A percentile compares a stretch with the other conserved stretches of the same genome.
phyloP scores from a whole-genome alignment of 2,888 invertebrate species.

The Meghimatium bilineatum region DNA sequence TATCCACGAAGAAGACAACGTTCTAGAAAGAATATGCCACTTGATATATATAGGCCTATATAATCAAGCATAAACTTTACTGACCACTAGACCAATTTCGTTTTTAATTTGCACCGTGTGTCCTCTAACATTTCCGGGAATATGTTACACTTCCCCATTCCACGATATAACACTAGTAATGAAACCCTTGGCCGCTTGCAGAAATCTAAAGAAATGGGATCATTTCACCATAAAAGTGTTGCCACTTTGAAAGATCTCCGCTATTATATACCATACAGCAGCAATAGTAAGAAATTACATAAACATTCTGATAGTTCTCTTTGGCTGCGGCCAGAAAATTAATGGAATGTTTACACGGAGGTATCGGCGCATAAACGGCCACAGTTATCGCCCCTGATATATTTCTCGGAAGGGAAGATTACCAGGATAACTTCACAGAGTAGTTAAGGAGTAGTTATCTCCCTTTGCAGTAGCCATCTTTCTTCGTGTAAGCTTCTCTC shows the following conservation, averaged over 20 bases:
- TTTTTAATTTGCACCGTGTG: too few species aligned
- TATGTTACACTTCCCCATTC: too few species aligned
- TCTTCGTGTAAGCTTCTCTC: conserved; percentile 3
- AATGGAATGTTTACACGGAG: conserved; percentile 30
- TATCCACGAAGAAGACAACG: too few species aligned
- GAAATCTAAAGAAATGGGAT: neutral
- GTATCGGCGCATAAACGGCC: neutral
- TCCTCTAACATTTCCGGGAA: too few species aligned
- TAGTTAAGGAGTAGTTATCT: conserved; percentile 19
- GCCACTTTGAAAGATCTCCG: neutral
- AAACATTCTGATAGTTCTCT: conserved; percentile 5
- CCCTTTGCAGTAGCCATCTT: conserved; percentile 21
- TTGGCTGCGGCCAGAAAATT: conserved; percentile 4
- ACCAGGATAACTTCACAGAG: conserved; percentile 18
- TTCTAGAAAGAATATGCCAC: too few species aligned
- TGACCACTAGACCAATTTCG: too few species aligned
- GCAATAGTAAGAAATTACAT: conserved; percentile 11
- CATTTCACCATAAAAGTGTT: neutral
- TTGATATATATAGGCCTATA: too few species aligned
- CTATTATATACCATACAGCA: neutral
- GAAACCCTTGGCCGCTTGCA: too few species aligned
- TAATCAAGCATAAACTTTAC: too few species aligned
- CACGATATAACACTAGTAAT: too few species aligned
- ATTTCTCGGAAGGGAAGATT: conserved; percentile 11
- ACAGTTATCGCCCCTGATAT: conserved; percentile 25